A percentile compares a stretch with the other conserved stretches of the same genome.
Conservation (phyloP, 2,888 invertebrate species). For the Nomada fucata region DNA sequence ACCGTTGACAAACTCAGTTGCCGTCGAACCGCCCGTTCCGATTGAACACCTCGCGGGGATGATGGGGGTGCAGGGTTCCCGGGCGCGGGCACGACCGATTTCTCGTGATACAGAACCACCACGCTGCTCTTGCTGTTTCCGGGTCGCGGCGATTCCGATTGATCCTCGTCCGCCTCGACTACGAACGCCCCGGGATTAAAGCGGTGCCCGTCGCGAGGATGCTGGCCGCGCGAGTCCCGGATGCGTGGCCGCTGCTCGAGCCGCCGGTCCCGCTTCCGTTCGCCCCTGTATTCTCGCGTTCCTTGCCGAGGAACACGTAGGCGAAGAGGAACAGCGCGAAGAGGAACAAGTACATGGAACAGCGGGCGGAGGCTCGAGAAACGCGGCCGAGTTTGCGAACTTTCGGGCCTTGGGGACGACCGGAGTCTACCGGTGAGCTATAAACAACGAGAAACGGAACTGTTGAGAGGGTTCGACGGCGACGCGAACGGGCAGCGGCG, state of each 20-base stretch:
- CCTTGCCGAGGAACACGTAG: conserved; percentile 49
- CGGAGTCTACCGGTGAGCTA: conserved; percentile 30
- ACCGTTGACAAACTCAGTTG: neutral
- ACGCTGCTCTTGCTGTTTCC: conserved; percentile 79
- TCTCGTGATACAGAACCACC: conserved; percentile 76
- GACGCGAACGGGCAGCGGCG: neutral
- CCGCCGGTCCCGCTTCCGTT: conserved; percentile 29
- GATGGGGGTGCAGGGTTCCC: conserved; percentile 54
- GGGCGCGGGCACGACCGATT: conserved; percentile 51
- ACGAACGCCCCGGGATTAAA: conserved; percentile 48
- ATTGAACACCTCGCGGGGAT: conserved; percentile 64
- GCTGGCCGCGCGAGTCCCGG: conserved; percentile 10
- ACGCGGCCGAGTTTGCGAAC: conserved; percentile 30
- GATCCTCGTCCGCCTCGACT: conserved; percentile 63
- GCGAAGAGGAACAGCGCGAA: conserved; percentile 57
- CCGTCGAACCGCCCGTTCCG: conserved; percentile 65
- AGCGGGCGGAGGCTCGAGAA: conserved; percentile 25
- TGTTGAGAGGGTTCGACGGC: neutral
- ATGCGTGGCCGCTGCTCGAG: conserved; percentile 16
- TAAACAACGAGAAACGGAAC: conserved; percentile 31
- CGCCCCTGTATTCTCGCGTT: conserved; percentile 13
- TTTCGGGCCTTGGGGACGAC: conserved; percentile 47
- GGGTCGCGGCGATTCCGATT: conserved; percentile 57
- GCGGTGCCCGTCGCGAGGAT: conserved; percentile 19
- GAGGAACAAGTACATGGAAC: conserved; percentile 57